phyloP scores from a whole-genome alignment of 2,888 invertebrate species.

The Megastigmus dorsalis region DNA sequence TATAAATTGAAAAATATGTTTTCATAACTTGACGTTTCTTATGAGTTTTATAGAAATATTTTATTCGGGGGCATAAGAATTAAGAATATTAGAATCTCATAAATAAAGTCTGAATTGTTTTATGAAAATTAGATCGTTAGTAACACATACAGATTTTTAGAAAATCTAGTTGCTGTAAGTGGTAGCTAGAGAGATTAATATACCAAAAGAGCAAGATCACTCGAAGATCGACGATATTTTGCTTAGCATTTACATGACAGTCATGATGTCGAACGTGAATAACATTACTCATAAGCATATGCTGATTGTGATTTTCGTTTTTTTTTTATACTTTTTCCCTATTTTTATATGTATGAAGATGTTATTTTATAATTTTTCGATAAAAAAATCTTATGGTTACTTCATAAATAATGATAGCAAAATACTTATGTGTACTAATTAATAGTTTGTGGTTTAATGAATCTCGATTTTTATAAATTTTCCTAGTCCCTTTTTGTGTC shows the following conservation, averaged over 20 bases:
- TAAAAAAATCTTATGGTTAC: constrained; percentile 38
- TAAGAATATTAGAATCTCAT: neutral
- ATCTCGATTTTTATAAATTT: constrained; percentile 37
- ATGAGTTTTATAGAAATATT: constrained; percentile 2
- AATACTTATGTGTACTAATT: constrained; percentile 49
- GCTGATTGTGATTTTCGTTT: constrained; percentile 54
- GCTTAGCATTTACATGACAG: constrained; percentile 49
- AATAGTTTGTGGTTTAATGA: constrained; percentile 51
- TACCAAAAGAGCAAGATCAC: constrained; percentile 51
- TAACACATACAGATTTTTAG: constrained; percentile 12
- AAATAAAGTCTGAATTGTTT: constrained; percentile 29
- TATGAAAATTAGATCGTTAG: constrained; percentile 15
- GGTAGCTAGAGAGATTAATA: constrained; percentile 45
- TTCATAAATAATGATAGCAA: constrained; percentile 32
- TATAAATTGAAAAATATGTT: neutral
- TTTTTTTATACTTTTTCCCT: constrained; percentile 42
- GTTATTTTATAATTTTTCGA: constrained; percentile 44
- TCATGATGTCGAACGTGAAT: constrained; percentile 39
- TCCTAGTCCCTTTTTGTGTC: constrained; percentile 45
- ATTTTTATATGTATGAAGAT: constrained; percentile 49
- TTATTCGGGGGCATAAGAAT: constrained; percentile 9
- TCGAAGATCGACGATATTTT: constrained; percentile 34
- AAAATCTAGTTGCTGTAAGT: constrained; percentile 17
- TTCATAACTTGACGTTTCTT: neutral
- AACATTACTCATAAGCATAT: constrained; percentile 35